These are phyloP conservation scores for Nyctibius bracteatus DNA, from an alignment of 2,113 vertebrate species.

Conservation along the genomic window DNA sequence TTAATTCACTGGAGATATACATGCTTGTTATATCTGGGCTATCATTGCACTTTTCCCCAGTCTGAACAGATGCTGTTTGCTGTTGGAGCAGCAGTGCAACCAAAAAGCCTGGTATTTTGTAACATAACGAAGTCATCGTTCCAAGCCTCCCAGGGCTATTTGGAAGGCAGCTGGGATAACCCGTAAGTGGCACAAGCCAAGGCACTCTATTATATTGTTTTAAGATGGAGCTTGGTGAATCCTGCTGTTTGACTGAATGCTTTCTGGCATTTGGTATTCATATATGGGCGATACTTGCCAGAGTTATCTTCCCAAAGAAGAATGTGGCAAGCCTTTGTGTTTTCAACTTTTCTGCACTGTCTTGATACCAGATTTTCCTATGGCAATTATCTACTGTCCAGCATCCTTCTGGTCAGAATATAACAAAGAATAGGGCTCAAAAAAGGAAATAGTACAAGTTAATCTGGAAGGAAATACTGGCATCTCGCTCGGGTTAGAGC, in stretches of 20 bases:
- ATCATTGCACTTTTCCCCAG: not conserved
- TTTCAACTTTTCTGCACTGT: not conserved
- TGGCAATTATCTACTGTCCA: not conserved
- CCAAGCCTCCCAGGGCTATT: not conserved
- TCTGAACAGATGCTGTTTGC: not conserved
- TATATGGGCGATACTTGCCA: not conserved
- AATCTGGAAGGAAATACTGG: not conserved
- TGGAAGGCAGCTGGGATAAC: not conserved
- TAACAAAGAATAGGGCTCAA: not conserved
- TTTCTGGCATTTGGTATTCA: constrained; percentile 8
- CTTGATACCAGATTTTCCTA: not conserved
- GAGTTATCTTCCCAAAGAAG: not conserved
- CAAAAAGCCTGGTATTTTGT: not conserved
- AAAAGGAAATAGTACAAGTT: not conserved
- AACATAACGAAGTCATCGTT: not conserved
- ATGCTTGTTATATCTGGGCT: not conserved
- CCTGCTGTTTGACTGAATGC: not conserved
- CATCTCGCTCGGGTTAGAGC: not conserved
- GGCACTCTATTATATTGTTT: not conserved
- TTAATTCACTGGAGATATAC: not conserved
- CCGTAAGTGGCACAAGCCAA: not conserved
- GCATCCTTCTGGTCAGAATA: not conserved
- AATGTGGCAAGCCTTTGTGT: not conserved
- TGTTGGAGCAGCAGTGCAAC: not conserved
- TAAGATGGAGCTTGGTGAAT: not conserved